phyloP scores from a whole-genome alignment of 2,113 vertebrate genomes.

The Zosterops pallidus region DNA sequence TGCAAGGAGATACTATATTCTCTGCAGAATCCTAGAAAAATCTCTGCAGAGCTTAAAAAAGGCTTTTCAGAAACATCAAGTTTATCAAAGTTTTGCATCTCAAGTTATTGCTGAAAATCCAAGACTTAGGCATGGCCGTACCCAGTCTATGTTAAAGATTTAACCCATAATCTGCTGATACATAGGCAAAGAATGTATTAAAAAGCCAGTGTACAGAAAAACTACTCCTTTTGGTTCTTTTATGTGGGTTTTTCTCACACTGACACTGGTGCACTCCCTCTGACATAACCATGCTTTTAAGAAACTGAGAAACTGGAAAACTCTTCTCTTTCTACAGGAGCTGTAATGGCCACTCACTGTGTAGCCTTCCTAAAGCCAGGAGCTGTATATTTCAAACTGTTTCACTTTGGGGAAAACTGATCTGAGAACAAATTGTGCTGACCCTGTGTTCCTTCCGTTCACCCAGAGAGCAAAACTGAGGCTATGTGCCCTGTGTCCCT shows the following conservation, averaged over 20 bases:
- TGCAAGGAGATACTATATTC: not conserved
- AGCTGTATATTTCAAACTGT: not conserved
- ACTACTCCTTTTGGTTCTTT: not conserved
- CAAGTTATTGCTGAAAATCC: not conserved
- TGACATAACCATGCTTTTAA: rapidly evolving
- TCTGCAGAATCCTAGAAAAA: not conserved
- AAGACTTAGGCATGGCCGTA: not conserved
- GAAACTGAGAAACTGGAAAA: not conserved
- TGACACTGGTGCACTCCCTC: not conserved
- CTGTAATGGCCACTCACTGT: not conserved
- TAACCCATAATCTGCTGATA: not conserved
- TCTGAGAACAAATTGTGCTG: not conserved
- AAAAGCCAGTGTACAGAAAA: not conserved
- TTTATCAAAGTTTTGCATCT: not conserved
- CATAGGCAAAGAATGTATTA: not conserved
- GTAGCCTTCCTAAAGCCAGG: not conserved
- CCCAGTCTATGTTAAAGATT: not conserved
- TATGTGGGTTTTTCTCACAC: not conserved
- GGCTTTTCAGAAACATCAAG: not conserved
- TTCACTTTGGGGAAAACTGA: not conserved
- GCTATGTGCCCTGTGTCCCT: not conserved
- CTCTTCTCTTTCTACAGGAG: not conserved
- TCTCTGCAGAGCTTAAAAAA: not conserved
- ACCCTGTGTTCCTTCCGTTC: not conserved
- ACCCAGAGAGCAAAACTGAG: not conserved